phyloP scores from a whole-genome alignment of 1,140 invertebrate genomes.

The Brachionus rubens region DNA sequence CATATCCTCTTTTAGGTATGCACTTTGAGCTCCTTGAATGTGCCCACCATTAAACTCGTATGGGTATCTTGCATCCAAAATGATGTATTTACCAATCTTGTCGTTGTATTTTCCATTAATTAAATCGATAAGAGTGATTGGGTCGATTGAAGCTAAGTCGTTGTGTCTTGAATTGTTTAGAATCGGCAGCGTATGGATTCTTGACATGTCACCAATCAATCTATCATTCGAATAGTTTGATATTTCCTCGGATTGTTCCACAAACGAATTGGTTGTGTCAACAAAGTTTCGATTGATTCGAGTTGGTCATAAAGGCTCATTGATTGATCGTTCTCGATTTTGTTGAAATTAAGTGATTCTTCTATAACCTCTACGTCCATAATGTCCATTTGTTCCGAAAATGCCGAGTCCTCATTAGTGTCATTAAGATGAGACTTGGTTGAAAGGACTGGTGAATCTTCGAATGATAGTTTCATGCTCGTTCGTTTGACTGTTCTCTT shows the following conservation, averaged over 20 bases:
- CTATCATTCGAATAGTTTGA: not conserved
- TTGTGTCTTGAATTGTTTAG: slow-evolving; percentile 6
- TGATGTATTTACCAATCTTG: slow-evolving; percentile 42
- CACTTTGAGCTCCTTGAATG: slow-evolving; percentile 76
- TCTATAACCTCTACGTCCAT: not conserved
- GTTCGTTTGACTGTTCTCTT: not conserved
- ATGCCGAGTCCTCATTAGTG: not conserved
- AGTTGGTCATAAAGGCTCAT: slow-evolving; percentile 1
- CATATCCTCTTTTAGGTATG: slow-evolving; percentile 75
- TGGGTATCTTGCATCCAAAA: slow-evolving; percentile 74
- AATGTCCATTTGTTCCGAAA: not conserved
- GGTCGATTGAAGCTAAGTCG: slow-evolving; percentile 8
- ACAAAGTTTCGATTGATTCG: not conserved
- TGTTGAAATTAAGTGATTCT: not conserved
- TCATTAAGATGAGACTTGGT: not conserved
- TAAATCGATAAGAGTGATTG: not conserved
- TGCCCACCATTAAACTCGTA: slow-evolving; percentile 95
- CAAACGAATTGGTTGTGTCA: too few relatives aligned
- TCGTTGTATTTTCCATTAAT: not conserved
- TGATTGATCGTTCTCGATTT: not conserved
- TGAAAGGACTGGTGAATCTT: not conserved
- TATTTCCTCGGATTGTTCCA: too few relatives aligned
- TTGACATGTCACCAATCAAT: slow-evolving; percentile 28
- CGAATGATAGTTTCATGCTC: not conserved
- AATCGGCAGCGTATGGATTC: not conserved